A percentile compares a stretch with the other conserved stretches of the same genome.
Evolutionary conservation across 2,797 vertebrate species (phyloP).

Genomic region (Megaceryle alcyon): DNA sequence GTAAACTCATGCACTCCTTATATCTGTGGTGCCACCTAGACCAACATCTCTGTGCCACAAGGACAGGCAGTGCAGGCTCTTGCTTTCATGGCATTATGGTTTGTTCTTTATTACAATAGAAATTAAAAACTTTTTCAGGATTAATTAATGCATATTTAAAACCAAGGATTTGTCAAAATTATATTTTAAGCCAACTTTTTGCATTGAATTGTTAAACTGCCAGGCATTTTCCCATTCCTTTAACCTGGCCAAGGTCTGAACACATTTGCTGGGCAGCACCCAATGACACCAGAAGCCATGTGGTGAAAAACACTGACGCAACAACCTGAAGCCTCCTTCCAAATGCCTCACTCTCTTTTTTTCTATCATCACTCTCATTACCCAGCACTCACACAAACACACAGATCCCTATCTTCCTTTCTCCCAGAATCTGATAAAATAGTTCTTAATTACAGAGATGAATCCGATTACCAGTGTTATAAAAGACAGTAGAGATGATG

Average conservation of each 20-base stretch:
- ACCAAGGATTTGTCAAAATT: neutral
- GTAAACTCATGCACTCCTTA: neutral
- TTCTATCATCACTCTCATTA: neutral
- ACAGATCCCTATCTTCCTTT: neutral
- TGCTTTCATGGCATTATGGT: neutral
- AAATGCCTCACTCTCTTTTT: neutral
- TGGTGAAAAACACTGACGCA: neutral
- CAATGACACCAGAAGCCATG: neutral
- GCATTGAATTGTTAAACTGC: neutral
- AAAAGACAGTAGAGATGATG: slow-evolving; percentile 89
- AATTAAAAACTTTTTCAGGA: neutral
- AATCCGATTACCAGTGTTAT: slow-evolving; percentile 88
- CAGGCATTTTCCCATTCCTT: neutral
- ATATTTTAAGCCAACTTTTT: neutral
- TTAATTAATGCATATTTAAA: neutral
- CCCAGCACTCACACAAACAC: neutral
- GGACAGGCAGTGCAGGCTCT: neutral
- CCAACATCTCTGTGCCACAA: neutral
- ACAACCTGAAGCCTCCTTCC: neutral
- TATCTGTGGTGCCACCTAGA: neutral
- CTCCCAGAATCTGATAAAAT: neutral
- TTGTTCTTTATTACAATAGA: neutral
- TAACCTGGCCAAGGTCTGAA: neutral
- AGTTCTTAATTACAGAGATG: neutral
- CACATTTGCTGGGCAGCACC: accelerated